Base-by-base conservation (phyloP, 2,113 vertebrate genomes). In the Psephotus haematonotus region DNA sequence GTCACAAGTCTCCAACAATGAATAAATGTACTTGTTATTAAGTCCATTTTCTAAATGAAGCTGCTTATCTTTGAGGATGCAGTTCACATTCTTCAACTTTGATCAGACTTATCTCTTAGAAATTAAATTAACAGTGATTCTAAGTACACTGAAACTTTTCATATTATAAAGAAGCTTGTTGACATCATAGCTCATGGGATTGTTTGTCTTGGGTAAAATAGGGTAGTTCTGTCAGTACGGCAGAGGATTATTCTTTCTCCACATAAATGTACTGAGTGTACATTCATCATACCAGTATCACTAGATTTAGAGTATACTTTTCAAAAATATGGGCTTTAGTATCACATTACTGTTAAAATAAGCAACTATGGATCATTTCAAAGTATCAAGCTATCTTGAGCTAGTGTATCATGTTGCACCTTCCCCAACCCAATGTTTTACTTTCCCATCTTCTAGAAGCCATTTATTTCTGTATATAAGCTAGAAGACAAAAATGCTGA, bases 121-220 rank as follows among this genome's bases (percentile, higher is more conserved):
- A 92, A 95, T 95, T 94, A 94, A 97, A 97, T 97, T 93, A 97
- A 72, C 33, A 88, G 89, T 69, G 47, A 59, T 95, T 97, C 72
- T 89, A 93, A 92, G 94, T 94, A 90, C 41, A 94, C 41, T 59
- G 71, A 95, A 97, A 89, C 31, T 87, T 89, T 92, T 81, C 37
- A 59, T 90, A 69, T 95, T 95, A 70, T 35, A 91, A 77, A 92
- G 69, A 93, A 31, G 28, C 59, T 57, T 92, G 76, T 89, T 97
- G 93, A 91, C 71, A 82, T 81, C 70, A 60, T 87, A 82, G 49
- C 75, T 82, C 53, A 77, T 82, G 74, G 78, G 78, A 62, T 27
- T 94, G 50, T 93, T 93, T 94, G 88, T 96, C 94, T 96, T 96
- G 35, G 91, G 71, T 81, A 92, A 97, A 92, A 74, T 41, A 64